Conservation (phyloP, 2,888 invertebrate genomes). For the Drepana falcataria region DNA sequence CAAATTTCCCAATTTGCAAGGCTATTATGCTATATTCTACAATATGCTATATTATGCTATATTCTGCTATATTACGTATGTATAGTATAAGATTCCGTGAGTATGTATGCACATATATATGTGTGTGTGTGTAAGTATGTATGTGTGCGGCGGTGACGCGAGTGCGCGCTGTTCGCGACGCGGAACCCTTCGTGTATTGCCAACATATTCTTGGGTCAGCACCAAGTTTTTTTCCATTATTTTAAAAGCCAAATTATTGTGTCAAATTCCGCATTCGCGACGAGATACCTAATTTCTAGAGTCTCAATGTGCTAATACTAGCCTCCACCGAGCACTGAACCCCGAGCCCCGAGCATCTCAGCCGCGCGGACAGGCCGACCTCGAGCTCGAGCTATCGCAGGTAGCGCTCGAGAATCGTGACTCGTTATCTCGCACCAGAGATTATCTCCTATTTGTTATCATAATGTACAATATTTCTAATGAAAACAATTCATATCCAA, state of each 20-base stretch:
- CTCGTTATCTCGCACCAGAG: constrained; percentile 29
- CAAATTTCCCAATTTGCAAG: no score
- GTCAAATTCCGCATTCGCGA: neutral
- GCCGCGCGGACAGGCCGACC: constrained; percentile 4
- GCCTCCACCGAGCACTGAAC: no score
- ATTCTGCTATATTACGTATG: no score
- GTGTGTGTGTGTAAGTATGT: constrained; percentile 1
- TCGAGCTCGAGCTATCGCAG: constrained; percentile 25
- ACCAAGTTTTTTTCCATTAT: neutral
- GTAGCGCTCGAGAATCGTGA: constrained; percentile 31
- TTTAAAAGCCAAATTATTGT: neutral
- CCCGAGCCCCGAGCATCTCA: neutral
- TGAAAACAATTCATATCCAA: neutral
- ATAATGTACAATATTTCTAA: constrained; percentile 9
- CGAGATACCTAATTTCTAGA: no score
- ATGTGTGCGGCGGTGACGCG: neutral
- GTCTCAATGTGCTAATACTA: no score
- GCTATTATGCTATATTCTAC: no score
- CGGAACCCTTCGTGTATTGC: neutral
- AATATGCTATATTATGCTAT: no score
- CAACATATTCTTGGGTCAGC: neutral
- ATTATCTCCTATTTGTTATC: constrained; percentile 31
- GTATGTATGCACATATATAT: no score
- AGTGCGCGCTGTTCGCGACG: no score
- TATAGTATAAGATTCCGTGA: no score